These are phyloP conservation scores for Gymnorhina tibicen DNA, from an alignment of 2,113 vertebrate genomes.

Conservation along the genomic window DNA sequence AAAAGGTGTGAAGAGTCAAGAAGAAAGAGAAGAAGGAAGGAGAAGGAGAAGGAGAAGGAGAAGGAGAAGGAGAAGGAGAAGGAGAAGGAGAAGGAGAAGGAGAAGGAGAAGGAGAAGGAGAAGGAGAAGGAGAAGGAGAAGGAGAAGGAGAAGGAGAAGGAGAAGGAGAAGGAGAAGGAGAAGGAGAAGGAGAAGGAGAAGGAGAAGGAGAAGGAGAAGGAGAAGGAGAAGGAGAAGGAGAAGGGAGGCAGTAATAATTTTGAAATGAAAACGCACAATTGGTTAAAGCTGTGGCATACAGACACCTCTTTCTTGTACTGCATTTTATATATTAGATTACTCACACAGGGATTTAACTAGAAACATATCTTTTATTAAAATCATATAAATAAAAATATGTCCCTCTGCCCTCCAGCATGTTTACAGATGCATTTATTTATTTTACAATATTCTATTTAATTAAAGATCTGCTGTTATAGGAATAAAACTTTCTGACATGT, in stretches of 20 bases:
- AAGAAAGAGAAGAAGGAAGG: not conserved
- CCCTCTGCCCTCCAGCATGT: constrained; percentile 34
- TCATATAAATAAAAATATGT: constrained; percentile 42
- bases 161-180: no score
- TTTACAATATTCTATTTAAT: constrained; percentile 48
- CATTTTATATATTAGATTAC: not conserved
- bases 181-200: not conserved
- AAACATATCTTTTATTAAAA: constrained; percentile 58
- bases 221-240: no score
- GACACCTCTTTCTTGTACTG: not conserved
- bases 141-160: no score
- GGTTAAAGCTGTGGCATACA: not conserved
- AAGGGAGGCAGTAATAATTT: not conserved
- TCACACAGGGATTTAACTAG: constrained; percentile 19
- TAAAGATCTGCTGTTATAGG: constrained; percentile 41
- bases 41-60: not conserved
- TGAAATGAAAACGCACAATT: not conserved
- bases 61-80: no score
- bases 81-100: not conserved
- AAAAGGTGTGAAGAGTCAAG: not conserved
- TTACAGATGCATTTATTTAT: constrained; percentile 53
- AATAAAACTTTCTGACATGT: constrained; percentile 12
- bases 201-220: no score
- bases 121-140: not conserved
- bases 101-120: not conserved